Conservation (phyloP, 2,888 invertebrate genomes). For the Flexamia atlantica region DNA sequence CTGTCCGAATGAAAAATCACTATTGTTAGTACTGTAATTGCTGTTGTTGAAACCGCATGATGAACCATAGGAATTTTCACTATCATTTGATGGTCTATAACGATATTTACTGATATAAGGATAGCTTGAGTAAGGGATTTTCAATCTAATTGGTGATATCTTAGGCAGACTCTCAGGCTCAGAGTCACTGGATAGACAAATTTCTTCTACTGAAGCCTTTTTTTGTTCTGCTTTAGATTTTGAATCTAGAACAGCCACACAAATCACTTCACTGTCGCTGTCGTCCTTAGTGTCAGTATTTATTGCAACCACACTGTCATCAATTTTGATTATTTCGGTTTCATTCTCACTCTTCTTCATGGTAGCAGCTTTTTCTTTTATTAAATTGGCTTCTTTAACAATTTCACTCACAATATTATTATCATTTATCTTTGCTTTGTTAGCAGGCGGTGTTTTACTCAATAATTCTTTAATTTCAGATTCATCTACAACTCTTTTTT, state of each 20-base stretch:
- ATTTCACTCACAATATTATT: conserved; percentile 1
- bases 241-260: conserved; percentile 26
- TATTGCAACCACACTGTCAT: not conserved
- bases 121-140: conserved; percentile 35
- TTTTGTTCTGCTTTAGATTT: conserved; percentile 19
- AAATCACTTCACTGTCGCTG: conserved; percentile 42
- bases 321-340: conserved; percentile 11
- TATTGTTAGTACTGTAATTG: not conserved
- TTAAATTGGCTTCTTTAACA: conserved; percentile 27
- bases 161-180: conserved; percentile 20
- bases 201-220: conserved; percentile 37
- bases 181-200: conserved; percentile 51
- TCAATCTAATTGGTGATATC: conserved; percentile 28
- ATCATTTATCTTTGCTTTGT: not conserved
- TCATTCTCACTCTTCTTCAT: conserved; percentile 6
- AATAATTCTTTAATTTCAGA: conserved; percentile 17
- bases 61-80: conserved; percentile 22
- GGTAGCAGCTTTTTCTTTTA: not conserved
- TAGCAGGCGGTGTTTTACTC: conserved; percentile 13
- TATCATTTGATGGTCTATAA: not conserved
- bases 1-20: conserved; percentile 27
- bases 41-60: conserved; percentile 10
- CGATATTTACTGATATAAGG: conserved; percentile 18
- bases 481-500: conserved; percentile 9
- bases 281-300: conserved; percentile 33